Conservation (phyloP, 2,797 vertebrate genomes). For the Leptatherina wallacei region DNA sequence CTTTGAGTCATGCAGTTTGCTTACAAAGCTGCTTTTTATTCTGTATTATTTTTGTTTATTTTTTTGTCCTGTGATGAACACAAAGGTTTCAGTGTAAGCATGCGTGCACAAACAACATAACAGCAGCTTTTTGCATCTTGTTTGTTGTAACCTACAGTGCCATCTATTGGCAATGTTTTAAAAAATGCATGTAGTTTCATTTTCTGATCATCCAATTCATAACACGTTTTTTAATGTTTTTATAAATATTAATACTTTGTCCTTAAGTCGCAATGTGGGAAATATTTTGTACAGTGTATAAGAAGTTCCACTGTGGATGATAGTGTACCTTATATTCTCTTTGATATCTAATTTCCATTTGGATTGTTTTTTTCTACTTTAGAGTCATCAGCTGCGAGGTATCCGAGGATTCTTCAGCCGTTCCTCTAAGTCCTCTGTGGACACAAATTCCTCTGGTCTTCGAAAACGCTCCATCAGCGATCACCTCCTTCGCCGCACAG, state of each 20-base stretch:
- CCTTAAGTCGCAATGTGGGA: background rate
- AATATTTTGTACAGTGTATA: constrained; percentile 7
- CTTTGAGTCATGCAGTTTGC: constrained; percentile 26
- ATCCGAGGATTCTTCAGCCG: constrained; percentile 93
- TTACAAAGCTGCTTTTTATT: constrained; percentile 21
- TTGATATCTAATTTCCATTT: constrained; percentile 4
- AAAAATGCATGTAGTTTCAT: constrained; percentile 45
- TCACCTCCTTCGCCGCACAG: constrained; percentile 92
- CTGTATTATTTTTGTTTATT: background rate
- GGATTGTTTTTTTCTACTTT: constrained; percentile 6
- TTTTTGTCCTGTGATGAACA: constrained; percentile 3
- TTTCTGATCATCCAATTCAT: constrained; percentile 11
- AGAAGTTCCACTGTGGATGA: background rate
- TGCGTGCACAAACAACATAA: constrained; percentile 32
- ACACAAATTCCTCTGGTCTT: constrained; percentile 77
- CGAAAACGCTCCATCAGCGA: constrained; percentile 93
- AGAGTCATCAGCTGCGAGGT: constrained; percentile 93
- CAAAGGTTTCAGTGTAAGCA: constrained; percentile 20
- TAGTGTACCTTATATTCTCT: background rate
- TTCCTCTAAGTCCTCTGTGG: constrained; percentile 86
- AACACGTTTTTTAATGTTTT: constrained; percentile 7
- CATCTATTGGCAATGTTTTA: constrained; percentile 61
- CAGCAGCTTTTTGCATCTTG: constrained; percentile 22
- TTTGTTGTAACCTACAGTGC: constrained; percentile 41
- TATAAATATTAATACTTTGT: constrained; percentile 17